phyloP scores from a whole-genome alignment of 2,888 invertebrate species.

The Busseola fusca region DNA sequence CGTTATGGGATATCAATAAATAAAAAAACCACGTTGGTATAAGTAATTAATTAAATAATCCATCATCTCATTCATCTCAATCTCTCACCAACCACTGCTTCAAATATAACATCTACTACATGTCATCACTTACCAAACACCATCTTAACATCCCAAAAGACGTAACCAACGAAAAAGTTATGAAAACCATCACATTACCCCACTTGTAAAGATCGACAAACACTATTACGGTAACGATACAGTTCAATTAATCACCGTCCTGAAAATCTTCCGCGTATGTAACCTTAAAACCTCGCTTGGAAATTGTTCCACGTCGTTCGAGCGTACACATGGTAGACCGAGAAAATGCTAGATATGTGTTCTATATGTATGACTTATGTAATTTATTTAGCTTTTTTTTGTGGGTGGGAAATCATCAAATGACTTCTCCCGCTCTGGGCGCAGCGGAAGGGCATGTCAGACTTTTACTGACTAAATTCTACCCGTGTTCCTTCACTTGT shows the following conservation, averaged over 20 bases:
- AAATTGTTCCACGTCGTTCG: conserved; percentile 59
- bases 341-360: conserved; percentile 43
- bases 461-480: no score
- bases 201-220: conserved; percentile 6
- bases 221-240: conserved; percentile 14
- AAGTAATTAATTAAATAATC: not conserved
- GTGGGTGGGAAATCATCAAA: no score
- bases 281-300: conserved; percentile 31
- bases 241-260: conserved; percentile 33
- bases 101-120: not conserved
- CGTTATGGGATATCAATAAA: no score
- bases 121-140: not conserved
- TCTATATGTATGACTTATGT: conserved; percentile 47
- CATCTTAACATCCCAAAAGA: not conserved
- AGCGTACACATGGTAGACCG: conserved; percentile 52
- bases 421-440: no score
- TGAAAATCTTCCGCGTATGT: conserved; percentile 50
- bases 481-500: no score
- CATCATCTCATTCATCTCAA: not conserved
- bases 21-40: no score
- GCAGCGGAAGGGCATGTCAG: no score
- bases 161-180: conserved; percentile 9
- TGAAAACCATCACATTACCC: conserved; percentile 24
- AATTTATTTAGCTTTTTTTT: no score
- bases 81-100: no score